Evolutionary conservation across 2,888 invertebrate genomes (phyloP).

Genomic region (Rotaria sp.): DNA sequence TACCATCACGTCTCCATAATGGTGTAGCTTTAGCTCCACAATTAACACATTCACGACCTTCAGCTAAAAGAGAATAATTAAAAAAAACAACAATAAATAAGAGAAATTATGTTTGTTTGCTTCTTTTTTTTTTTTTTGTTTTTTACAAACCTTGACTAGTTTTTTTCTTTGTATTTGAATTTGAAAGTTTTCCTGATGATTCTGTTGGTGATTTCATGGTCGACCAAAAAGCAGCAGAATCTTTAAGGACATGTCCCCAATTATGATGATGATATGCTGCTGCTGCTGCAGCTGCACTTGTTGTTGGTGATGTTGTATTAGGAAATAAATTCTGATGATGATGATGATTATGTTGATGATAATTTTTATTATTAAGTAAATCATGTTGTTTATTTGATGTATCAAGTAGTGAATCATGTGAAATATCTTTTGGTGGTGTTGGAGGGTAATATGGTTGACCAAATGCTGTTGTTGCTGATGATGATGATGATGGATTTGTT

Average conservation of each 20-base stretch:
- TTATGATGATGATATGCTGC: background rate
- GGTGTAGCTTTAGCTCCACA: constrained; percentile 40
- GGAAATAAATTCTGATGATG: background rate
- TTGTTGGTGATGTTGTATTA: constrained; percentile 12
- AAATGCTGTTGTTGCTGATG: background rate
- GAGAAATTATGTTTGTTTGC: no score
- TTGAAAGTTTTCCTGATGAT: background rate
- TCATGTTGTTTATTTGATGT: background rate
- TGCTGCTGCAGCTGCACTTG: background rate
- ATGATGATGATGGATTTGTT: background rate
- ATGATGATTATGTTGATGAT: background rate
- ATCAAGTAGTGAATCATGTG: background rate
- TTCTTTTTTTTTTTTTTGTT: no score
- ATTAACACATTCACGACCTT: constrained; percentile 41
- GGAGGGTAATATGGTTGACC: constrained; percentile 19
- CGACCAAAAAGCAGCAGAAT: background rate
- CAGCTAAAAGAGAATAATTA: background rate
- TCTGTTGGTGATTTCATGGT: constrained; percentile 8
- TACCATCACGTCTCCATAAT: constrained; percentile 41
- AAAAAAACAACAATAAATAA: no score
- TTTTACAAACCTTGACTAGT: constrained; percentile 16
- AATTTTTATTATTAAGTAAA: constrained; percentile 3
- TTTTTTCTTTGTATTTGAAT: background rate
- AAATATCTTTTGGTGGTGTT: constrained; percentile 9
- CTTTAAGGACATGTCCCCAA: background rate